Evolutionary conservation across 1,140 invertebrate genomes (phyloP).

Genomic region (Aphaenogaster floridana): DNA sequence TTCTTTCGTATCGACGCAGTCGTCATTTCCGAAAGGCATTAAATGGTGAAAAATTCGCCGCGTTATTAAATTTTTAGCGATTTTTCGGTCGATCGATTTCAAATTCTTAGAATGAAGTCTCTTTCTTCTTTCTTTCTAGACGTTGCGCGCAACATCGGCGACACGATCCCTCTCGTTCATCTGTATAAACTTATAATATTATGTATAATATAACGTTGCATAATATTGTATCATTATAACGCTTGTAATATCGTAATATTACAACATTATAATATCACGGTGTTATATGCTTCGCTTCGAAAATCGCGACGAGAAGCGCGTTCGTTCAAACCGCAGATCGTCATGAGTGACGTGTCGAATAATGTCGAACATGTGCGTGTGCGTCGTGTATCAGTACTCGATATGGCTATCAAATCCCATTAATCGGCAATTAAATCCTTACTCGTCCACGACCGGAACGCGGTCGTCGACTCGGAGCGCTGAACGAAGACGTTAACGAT

Average conservation of each 20-base stretch:
- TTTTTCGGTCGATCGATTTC: constrained; percentile 4
- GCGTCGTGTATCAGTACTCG: constrained; percentile 20
- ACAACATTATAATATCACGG: constrained; percentile 25
- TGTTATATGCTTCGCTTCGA: constrained; percentile 1
- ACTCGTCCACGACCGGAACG: background rate
- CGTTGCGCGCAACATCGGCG: background rate
- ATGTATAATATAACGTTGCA: constrained; percentile 12
- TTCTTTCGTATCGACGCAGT: background rate
- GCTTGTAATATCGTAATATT: background rate
- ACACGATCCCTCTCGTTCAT: background rate
- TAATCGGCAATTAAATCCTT: constrained; percentile 33
- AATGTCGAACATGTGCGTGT: constrained; percentile 14
- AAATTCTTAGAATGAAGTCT: background rate
- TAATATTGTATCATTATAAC: constrained; percentile 29
- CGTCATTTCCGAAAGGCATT: constrained; percentile 18
- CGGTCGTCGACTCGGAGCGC: constrained; percentile 22
- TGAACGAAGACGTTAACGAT: constrained; percentile 32
- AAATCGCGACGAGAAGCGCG: background rate
- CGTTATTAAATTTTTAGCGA: background rate
- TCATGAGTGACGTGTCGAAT: background rate
- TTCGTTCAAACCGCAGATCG: background rate
- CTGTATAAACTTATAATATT: constrained; percentile 30
- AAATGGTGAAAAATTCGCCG: constrained; percentile 7
- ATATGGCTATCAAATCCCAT: constrained; percentile 48
- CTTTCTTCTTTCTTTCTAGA: constrained; percentile 5